Conservation (phyloP, 2,113 vertebrate species). For the Pristiophorus japonicus region DNA sequence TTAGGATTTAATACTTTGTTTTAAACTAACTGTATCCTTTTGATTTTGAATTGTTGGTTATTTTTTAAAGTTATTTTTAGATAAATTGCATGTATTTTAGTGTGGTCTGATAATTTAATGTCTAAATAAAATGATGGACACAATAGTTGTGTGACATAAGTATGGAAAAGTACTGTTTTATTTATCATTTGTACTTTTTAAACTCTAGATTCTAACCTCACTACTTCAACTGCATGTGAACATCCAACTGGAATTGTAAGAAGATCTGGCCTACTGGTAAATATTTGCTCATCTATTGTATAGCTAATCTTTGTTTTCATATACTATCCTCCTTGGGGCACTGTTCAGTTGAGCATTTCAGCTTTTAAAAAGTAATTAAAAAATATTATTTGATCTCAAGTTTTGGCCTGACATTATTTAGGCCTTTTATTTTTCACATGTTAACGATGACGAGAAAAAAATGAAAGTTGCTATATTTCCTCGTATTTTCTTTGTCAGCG, state of each 20-base stretch:
- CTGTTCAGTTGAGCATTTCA: not conserved
- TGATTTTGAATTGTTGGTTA: not conserved
- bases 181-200: not conserved
- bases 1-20: not conserved
- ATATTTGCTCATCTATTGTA: slow-evolving; percentile 39
- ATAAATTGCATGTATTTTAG: not conserved
- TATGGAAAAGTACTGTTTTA: not conserved
- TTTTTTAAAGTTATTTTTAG: not conserved
- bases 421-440: not conserved
- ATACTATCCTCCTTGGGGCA: not conserved
- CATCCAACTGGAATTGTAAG: slow-evolving; percentile 44
- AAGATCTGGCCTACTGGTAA: slow-evolving; percentile 52
- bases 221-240: slow-evolving; percentile 36
- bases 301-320: too few species aligned
- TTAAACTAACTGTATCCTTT: not conserved
- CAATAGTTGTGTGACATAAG: not conserved
- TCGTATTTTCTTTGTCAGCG: not conserved
- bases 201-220: slow-evolving; percentile 49
- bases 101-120: not conserved
- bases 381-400: not conserved
- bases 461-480: too few species aligned
- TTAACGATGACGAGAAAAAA: not conserved
- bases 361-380: not conserved
- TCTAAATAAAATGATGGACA: not conserved
- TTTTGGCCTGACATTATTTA: not conserved